Evolutionary conservation across 2,113 vertebrate genomes (phyloP).

Genomic region (Rallus limicola): DNA sequence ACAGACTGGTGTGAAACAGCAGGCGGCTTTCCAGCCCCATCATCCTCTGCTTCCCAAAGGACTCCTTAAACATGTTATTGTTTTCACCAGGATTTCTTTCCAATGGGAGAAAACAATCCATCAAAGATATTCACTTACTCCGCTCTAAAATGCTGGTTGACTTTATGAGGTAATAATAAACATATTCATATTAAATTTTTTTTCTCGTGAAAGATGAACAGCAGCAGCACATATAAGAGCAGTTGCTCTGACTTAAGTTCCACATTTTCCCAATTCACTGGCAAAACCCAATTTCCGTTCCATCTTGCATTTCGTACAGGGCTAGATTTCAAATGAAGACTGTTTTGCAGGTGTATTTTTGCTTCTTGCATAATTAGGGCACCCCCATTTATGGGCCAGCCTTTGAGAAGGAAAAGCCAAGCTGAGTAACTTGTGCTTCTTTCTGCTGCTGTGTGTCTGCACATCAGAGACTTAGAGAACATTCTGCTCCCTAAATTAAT

Average conservation of each 20-base stretch:
- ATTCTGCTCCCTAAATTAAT: neutral
- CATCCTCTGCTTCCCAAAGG: neutral
- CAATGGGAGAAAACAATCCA: constrained; percentile 11
- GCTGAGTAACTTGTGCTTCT: neutral
- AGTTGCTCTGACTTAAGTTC: neutral
- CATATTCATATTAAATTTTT: constrained; percentile 30
- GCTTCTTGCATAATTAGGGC: neutral
- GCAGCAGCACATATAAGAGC: neutral
- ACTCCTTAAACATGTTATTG: neutral
- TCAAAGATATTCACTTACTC: constrained; percentile 12
- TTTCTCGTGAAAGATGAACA: neutral
- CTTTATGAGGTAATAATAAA: constrained; percentile 54
- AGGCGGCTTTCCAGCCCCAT: neutral
- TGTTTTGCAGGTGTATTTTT: constrained; percentile 5
- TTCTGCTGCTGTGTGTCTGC: neutral
- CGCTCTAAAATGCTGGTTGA: neutral
- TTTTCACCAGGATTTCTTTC: constrained; percentile 35
- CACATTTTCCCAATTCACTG: neutral
- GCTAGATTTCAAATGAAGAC: neutral
- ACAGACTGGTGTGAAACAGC: neutral
- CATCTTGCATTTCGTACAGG: neutral
- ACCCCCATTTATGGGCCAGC: neutral
- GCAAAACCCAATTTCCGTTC: neutral
- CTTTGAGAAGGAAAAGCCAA: neutral
- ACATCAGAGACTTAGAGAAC: constrained; percentile 4